Base-by-base conservation (phyloP, 2,113 vertebrate species). In the Pelobates fuscus region DNA sequence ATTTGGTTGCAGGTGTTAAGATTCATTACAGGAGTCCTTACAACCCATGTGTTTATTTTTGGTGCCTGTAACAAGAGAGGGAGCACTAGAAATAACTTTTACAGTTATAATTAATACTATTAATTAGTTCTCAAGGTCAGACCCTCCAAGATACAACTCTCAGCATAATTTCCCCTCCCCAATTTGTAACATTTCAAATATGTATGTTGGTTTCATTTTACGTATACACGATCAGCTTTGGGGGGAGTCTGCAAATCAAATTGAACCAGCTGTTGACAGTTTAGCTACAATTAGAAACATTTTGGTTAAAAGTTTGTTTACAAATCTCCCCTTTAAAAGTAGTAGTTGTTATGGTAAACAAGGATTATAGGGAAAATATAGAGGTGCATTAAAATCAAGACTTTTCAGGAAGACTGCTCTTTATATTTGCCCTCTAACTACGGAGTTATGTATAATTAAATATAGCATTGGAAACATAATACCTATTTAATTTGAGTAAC, bases 41-140 rank as follows among this genome's bases (percentile, higher is more conserved):
- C 5, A 14, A 49, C 44, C 1, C 44, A 32, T 62, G 27, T 8
- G 17, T 63, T 18, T 72, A 72, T 63, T 72, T 72, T 72, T 72
- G 59, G 20, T 1, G 10, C 2, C 5, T 11, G 59, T 14, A 18
- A 24, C 26, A 17, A 5, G 59, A 41, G 29, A 52, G 61, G 43
- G 29, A 43, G 11, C 41, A 26, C n/a, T 63, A 2, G 3, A 7
- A 25, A 4, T 17, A 46, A 23, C 29, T 21, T 21, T 75, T 30
- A 49, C 37, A 30, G 30, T 46, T 14, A 44, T 27, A 75, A 75
- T 75, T 62, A 71, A 61, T 71, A 18, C 14, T 37, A 29, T 58
- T 75, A 75, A 75, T 67, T 75, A 66, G 52, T 23, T 26, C 15
- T 67, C 63, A 75, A 75, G 63, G 63, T 75, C 72, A 30, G 32